Conservation (phyloP, 1,140 invertebrate genomes). For the Nasonia giraulti region DNA sequence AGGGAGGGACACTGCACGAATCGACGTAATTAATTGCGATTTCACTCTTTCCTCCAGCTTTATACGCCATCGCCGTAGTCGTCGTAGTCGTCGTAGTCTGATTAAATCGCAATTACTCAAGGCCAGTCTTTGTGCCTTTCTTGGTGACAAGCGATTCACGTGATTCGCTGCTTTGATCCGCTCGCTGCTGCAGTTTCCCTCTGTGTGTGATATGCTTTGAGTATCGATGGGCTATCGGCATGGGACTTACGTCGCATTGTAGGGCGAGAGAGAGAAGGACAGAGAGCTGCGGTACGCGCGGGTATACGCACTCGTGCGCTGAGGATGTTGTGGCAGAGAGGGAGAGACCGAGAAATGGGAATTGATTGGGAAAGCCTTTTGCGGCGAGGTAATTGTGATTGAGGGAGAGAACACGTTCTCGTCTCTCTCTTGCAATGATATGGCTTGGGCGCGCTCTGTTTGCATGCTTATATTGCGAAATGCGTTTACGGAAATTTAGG, state of each 20-base stretch:
- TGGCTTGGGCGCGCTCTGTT: not conserved
- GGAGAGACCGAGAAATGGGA: not conserved
- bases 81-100: conserved; percentile 49
- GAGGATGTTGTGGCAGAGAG: not conserved
- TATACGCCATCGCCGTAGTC: conserved; percentile 47
- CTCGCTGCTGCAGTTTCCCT: no score
- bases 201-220: no score
- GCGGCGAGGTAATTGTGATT: not conserved
- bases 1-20: not conserved
- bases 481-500: not conserved
- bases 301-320: no score
- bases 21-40: conserved; percentile 67
- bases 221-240: not conserved
- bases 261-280: not conserved
- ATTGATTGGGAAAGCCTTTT: not conserved
- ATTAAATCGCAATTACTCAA: conserved; percentile 35
- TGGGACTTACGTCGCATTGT: not conserved
- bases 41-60: conserved; percentile 66
- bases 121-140: not conserved
- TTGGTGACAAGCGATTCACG: not conserved
- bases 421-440: not conserved
- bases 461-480: not conserved
- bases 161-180: not conserved
- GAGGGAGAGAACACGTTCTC: not conserved
- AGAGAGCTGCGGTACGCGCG: no score